phyloP scores from a whole-genome alignment of 2,888 invertebrate genomes.

The Daptonema setosum region DNA sequence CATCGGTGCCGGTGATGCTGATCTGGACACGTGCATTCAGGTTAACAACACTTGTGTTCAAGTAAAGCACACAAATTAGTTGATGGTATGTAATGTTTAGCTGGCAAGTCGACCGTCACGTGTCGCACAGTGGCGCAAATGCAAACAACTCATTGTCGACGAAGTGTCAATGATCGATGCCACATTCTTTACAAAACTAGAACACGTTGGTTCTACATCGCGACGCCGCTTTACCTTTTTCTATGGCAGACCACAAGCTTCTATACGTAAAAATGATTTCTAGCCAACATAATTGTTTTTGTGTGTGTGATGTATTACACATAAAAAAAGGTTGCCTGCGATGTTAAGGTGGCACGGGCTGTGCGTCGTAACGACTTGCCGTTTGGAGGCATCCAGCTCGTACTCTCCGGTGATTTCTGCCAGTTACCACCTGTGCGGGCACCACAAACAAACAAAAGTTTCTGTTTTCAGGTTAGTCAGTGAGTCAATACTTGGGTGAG shows the following conservation, averaged over 20 bases:
- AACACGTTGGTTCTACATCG: constrained; percentile 28
- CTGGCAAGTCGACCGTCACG: constrained; percentile 20
- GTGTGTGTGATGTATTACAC: no score
- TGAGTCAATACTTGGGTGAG: no score
- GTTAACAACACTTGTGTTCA: no score
- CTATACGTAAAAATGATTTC: no score
- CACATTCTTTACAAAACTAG: constrained; percentile 47
- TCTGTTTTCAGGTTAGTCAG: constrained; percentile 73
- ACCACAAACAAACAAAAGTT: no score
- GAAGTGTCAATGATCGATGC: constrained; percentile 92
- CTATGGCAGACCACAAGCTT: no score
- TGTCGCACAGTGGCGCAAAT: constrained; percentile 40
- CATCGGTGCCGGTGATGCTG: constrained; percentile 38
- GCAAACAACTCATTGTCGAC: constrained; percentile 72
- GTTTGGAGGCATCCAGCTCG: constrained; percentile 81
- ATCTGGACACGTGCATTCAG: neutral
- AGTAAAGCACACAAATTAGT: no score
- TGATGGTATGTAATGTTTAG: no score
- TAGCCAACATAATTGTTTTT: no score
- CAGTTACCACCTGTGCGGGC: constrained; percentile 64
- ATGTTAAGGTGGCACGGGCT: constrained; percentile 51
- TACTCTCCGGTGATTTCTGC: constrained; percentile 79
- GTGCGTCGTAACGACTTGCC: constrained; percentile 56
- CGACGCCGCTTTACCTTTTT: no score
- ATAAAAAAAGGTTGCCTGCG: no score